Evolutionary conservation across 2,888 invertebrate species (phyloP).

Genomic region (Leptinotarsa juncta): DNA sequence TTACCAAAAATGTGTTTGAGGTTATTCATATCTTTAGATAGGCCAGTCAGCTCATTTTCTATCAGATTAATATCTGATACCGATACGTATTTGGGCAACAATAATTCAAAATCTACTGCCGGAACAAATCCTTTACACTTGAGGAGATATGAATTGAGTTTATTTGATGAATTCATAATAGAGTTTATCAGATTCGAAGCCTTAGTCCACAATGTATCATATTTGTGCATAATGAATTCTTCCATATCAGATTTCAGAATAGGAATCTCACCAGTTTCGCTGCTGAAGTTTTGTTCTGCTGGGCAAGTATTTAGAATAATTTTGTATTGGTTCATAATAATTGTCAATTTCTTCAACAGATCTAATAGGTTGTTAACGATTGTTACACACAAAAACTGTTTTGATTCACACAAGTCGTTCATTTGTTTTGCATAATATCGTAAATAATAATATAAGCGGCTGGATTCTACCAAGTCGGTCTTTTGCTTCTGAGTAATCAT

Average conservation of each 20-base stretch:
- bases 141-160: slow-evolving; percentile 49
- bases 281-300: slow-evolving; percentile 54
- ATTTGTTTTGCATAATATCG: slow-evolving; percentile 67
- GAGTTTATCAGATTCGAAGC: slow-evolving; percentile 47
- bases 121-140: slow-evolving; percentile 52
- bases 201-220: slow-evolving; percentile 56
- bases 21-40: slow-evolving; percentile 29
- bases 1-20: slow-evolving; percentile 36
- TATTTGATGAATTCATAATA: slow-evolving; percentile 44
- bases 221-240: slow-evolving; percentile 56
- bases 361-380: slow-evolving; percentile 65
- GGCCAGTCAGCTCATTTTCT: slow-evolving; percentile 31
- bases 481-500: slow-evolving; percentile 76
- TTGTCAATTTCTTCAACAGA: slow-evolving; percentile 67
- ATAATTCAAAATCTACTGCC: slow-evolving; percentile 51
- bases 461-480: slow-evolving; percentile 70
- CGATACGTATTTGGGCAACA: slow-evolving; percentile 53
- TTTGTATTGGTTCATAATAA: slow-evolving; percentile 76
- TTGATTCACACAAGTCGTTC: slow-evolving; percentile 55
- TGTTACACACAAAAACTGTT: slow-evolving; percentile 51
- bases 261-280: slow-evolving; percentile 54
- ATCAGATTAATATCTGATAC: slow-evolving; percentile 32
- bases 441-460: slow-evolving; percentile 70
- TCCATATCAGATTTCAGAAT: slow-evolving; percentile 50
- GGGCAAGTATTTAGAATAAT: slow-evolving; percentile 76